Evolutionary conservation across 2,797 vertebrate species (phyloP).

Genomic region (Gallinago nigripennis): DNA sequence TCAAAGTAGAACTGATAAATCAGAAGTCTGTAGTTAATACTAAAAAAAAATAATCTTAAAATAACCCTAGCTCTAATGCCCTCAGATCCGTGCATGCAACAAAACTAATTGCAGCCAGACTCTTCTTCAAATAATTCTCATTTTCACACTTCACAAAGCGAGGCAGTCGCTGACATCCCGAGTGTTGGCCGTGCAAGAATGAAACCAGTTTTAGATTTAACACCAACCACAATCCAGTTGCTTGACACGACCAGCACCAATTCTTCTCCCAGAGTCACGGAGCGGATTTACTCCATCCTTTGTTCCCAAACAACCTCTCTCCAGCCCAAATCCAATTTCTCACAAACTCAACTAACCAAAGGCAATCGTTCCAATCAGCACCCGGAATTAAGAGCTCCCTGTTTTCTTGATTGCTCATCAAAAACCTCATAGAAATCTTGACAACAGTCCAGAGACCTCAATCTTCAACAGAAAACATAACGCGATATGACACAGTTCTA

Average conservation of each 20-base stretch:
- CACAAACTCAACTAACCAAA: not conserved
- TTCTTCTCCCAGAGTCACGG: not conserved
- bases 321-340: not conserved
- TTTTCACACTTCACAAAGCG: too few relatives aligned
- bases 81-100: not conserved
- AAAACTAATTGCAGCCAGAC: not conserved
- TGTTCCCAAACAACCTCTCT: not conserved
- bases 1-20: too few relatives aligned
- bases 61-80: not conserved
- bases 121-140: not conserved
- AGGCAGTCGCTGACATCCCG: not conserved
- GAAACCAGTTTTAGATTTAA: not conserved
- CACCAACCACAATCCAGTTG: too few relatives aligned
- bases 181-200: accelerated
- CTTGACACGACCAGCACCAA: not conserved
- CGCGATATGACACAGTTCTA: too few relatives aligned
- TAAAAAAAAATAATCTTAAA: not conserved
- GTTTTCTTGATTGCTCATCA: not conserved
- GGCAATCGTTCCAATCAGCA: not conserved
- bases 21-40: not conserved
- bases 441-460: not conserved
- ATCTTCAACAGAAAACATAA: not conserved
- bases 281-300: not conserved
- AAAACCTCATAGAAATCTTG: not conserved
- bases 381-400: not conserved